phyloP scores from a whole-genome alignment of 2,888 invertebrate species.

The Lasioglossum pauxillum region DNA sequence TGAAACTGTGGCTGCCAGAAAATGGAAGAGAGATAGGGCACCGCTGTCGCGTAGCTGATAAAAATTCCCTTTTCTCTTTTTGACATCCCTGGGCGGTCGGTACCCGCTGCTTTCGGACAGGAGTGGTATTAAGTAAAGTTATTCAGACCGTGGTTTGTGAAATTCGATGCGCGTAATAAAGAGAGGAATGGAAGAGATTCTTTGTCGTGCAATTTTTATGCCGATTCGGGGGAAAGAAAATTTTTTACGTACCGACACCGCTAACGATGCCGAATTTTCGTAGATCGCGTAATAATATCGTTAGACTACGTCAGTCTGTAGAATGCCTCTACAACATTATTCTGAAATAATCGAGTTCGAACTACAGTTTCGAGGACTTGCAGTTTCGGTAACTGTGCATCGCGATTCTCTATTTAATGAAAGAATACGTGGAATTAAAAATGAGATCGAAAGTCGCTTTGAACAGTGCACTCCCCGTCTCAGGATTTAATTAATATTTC shows the following conservation, averaged over 20 bases:
- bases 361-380: background rate
- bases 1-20: background rate
- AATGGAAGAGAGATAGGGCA: background rate
- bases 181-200: background rate
- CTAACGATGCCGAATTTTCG: background rate
- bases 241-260: background rate
- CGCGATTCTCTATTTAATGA: background rate
- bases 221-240: background rate
- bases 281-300: background rate
- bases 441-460: too few species aligned
- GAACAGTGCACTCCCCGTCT: too few species aligned
- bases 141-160: background rate
- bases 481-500: too few species aligned
- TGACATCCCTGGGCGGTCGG: background rate
- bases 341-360: background rate
- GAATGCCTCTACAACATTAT: background rate
- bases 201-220: background rate
- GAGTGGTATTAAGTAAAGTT: background rate
- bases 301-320: background rate
- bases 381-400: background rate
- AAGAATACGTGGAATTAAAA: background rate
- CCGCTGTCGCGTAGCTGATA: background rate
- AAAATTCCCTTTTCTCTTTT: background rate
- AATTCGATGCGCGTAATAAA: slow-evolving; percentile 5
- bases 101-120: background rate